Base-by-base conservation (phyloP, 1,140 invertebrate genomes). In the Drosophila arizonae region DNA sequence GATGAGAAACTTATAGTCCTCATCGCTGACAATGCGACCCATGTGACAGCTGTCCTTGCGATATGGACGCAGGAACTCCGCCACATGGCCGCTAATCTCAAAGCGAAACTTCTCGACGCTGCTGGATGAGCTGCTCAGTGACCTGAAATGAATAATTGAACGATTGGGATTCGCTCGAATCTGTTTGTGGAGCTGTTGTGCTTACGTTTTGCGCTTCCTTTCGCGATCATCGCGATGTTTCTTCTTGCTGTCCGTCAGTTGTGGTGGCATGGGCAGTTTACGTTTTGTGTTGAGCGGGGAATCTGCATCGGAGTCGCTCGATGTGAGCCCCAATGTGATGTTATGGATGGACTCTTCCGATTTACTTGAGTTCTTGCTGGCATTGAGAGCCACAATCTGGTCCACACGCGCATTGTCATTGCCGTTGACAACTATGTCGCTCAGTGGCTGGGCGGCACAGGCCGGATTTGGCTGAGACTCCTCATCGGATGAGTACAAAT, bases 1-100 rank as follows among this genome's bases (percentile, higher is more conserved):
- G 0, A 98, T 98, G 24, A 99, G 93, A 93, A 98, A 97, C 92
- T 99, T 99, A 92, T 99, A 99, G 92, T 99, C 98, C 52, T 98
- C 97, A 0, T 96, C 98, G 88, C 94, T 96, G 0, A 94, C 95
- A 75, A 99, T 99, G 75, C 95, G 93, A 1, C 97, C 98, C 68
- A 95, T 92, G 77, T 95, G 95, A 87, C 98, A 98, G 56, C 79
- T 90, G 4, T 94, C 93, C 88, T 96, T 96, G 61, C 97, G 93
- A 92, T 97, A 99, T 0, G 97, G 97, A 93, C 98, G 98, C 30
- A 99, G 94, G 90, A 96, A 96, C 51, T 96, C 94, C 45, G 99
- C 97, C 93, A 99, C 97, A 96, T 96, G 48, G 95, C 94, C 8
- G 97, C 97, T 73, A 95, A 99, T 98, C 88, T 95, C 95, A 68